phyloP scores from a whole-genome alignment of 2,113 vertebrate genomes.

The Halcyon senegalensis region DNA sequence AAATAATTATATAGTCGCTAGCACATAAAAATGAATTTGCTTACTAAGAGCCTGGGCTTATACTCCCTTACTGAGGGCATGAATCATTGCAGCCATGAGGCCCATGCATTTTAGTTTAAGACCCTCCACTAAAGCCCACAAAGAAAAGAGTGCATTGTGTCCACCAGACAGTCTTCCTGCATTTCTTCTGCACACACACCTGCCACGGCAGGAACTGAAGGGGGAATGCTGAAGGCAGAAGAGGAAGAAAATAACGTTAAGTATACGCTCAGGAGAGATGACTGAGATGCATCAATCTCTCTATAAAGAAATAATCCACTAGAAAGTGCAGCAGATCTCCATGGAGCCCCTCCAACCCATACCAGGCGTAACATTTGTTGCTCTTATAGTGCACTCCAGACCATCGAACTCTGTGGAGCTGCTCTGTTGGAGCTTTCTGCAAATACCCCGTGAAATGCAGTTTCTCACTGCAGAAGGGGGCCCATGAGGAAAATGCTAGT shows the following conservation, averaged over 20 bases:
- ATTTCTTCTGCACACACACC: background rate
- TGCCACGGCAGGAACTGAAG: background rate
- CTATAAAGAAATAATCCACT: background rate
- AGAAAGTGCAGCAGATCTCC: background rate
- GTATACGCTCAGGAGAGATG: background rate
- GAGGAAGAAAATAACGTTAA: background rate
- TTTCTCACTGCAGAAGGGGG: slow-evolving; percentile 22
- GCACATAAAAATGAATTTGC: background rate
- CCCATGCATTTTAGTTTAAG: background rate
- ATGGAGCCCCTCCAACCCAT: background rate
- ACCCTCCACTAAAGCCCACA: background rate
- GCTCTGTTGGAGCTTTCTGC: slow-evolving; percentile 13
- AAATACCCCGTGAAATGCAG: slow-evolving; percentile 41
- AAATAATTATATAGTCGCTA: slow-evolving; percentile 18
- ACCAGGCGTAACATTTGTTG: background rate
- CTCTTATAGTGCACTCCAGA: background rate
- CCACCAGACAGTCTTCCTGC: background rate
- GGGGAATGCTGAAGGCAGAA: background rate
- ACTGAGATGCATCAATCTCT: background rate
- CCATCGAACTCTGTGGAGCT: background rate
- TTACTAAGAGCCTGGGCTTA: background rate
- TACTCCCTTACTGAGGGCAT: background rate
- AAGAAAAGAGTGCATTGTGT: background rate
- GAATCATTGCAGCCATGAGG: background rate
- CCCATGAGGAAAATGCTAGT: slow-evolving; percentile 20